Evolutionary conservation across 2,888 invertebrate genomes (phyloP), one percentile per base, ranked within the genome.

Genomic region (Aelia acuminata): DNA sequence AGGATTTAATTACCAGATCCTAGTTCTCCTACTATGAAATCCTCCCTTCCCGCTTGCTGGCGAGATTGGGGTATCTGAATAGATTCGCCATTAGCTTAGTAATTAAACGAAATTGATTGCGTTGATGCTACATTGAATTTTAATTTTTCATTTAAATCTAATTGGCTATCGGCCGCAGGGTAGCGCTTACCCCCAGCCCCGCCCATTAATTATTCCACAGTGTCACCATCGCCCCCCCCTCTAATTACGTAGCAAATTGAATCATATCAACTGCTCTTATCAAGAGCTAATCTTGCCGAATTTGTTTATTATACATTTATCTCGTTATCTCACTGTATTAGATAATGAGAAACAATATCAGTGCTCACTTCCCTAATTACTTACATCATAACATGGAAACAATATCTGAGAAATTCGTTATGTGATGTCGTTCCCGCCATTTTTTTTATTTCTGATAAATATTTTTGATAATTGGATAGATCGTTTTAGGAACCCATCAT

Each of bases 101-200:
- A 80, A 80, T 80, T 47, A 80, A 80, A 80, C 11, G 80, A 80
- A 80, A 80, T 80, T 80, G 80, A 80, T 80, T 80, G 80, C n/a
- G 80, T 80, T 43, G 39, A 22, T n/a, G 80, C 43, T 43, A 80
- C 80, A 80, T 80, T 80, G 80, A 80, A 80, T 80, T 80, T 80
- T 80, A 80, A 80, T 80, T 80, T 80, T 80, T 80, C 43, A 80
- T 80, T 80, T 80, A 80, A 80, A 80, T 80, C 80, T 80, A 80
- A 80, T 80, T 80, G 80, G 80, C 43, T n/a, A 80, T 43, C 43
- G 43, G 80, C 80, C 80, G 80, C 43, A 43, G 80, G 10, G 35
- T 43, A 43, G 43, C 43, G 43, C 43, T 22, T 75, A 75, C 22
- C 10, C 43, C 75, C 26, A 4, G 15, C 22, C n/a, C 43, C 35